Base-by-base conservation (phyloP, 2,113 vertebrate genomes). In the Sinocyclocheilus grahami region DNA sequence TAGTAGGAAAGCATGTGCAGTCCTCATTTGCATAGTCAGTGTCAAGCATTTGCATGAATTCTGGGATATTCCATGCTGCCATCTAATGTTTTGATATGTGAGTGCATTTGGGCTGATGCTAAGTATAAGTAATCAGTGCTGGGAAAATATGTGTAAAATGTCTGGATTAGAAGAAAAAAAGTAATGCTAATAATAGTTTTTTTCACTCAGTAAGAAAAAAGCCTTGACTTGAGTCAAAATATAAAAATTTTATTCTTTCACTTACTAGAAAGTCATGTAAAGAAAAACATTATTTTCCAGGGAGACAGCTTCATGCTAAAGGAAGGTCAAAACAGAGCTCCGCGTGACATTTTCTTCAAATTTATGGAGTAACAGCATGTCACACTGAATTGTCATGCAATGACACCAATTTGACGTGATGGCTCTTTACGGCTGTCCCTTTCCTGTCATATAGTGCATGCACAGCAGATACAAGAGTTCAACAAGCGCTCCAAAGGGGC, bases 351-450 rank as follows among this genome's bases (percentile, higher is more conserved):
- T 78, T 80, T 83, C 63, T 20, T 62, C 62, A 63, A 75, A 63
- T 63, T 75, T 53, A 78, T 55, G 76, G 65, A 69, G 48, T 78
- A 12, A 76, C 83, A 85, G 67, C 48, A 5, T 76, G 81, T 82
- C 78, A 30, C 27, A 60, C 48, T 74, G 22, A 33, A 87, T 87
- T 87, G 83, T 72, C 72, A 82, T 78, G 37, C 65, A 14, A 85
- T 89, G 86, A 87, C 83, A 83, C 58, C 78, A 85, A 87, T 89
- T 86, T 89, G 84, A 89, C 62, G 75, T n/a, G n/a, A 89, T 78
- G 83, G 86, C 60, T 86, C 71, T 67, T 85, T 78, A 87, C 22
- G n/a, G 39, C 69, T 79, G 84, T 46, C 42, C 71, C n/a, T 76
- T 63, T 74, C 71, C 86, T 82, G 86, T 76, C 83, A 85, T 85